Percentiles rank a stretch among this genome's conserved stretches.
Evolutionary conservation across 2,888 invertebrate genomes (phyloP).

Genomic region (Cybosia mesomella): DNA sequence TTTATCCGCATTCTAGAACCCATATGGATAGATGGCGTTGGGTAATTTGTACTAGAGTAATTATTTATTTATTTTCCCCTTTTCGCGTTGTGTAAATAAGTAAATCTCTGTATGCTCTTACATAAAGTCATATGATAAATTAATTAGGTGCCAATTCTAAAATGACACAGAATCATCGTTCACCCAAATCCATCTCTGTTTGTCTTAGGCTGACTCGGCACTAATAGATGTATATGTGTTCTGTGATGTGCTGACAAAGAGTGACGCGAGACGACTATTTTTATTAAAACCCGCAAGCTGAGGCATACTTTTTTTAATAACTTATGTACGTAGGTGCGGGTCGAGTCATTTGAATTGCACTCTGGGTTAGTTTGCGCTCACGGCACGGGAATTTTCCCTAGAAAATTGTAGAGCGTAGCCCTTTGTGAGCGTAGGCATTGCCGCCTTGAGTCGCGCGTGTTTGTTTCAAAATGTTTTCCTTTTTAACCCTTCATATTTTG

Average conservation of each 20-base stretch:
- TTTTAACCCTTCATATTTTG: constrained; percentile 34
- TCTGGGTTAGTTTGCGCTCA: constrained; percentile 63
- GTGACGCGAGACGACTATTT: constrained; percentile 82
- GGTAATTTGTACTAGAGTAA: no score
- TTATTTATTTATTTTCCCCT: no score
- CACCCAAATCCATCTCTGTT: constrained; percentile 68
- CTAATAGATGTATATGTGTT: constrained; percentile 81
- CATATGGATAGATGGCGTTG: no score
- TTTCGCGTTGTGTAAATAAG: no score
- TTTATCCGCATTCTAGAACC: no score
- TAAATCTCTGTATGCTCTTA: no score
- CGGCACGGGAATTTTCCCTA: constrained; percentile 74
- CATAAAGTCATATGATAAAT: no score
- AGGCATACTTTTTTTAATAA: constrained; percentile 86
- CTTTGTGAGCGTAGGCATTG: constrained; percentile 72
- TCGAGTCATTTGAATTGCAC: constrained; percentile 72
- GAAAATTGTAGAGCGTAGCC: constrained; percentile 76
- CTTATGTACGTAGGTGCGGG: constrained; percentile 78
- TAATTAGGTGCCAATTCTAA: not conserved
- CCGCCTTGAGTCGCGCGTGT: constrained; percentile 68
- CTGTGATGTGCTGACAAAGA: constrained; percentile 84
- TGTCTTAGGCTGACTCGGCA: constrained; percentile 78
- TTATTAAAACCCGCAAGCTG: constrained; percentile 84
- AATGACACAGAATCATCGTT: not conserved
- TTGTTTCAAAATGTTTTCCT: constrained; percentile 60